Conservation (phyloP, 2,113 vertebrate species). For the Ondatra zibethicus region DNA sequence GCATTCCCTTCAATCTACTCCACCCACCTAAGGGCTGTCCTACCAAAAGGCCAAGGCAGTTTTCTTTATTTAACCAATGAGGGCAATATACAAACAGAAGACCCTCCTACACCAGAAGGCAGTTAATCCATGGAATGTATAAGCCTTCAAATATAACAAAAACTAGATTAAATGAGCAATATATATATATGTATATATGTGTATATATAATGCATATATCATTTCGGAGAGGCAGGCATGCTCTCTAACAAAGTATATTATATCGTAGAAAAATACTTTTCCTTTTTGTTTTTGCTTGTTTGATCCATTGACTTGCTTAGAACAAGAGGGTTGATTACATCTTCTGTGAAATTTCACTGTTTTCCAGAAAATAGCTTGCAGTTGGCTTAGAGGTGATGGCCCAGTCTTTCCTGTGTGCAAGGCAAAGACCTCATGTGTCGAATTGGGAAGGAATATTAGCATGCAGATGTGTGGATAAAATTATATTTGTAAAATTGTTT, state of each 20-base stretch:
- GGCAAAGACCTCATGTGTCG: neutral
- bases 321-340: neutral
- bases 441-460: neutral
- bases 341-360: neutral
- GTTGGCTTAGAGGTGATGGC: neutral
- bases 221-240: neutral
- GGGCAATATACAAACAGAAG: too few species aligned
- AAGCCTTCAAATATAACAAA: neutral
- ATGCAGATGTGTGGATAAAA: neutral
- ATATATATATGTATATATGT: neutral
- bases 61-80: too few species aligned
- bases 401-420: neutral
- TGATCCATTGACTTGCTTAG: neutral
- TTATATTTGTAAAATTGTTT: neutral
- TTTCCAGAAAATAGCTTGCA: neutral
- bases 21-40: too few species aligned
- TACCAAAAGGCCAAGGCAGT: too few species aligned
- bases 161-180: neutral
- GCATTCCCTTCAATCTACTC: too few species aligned
- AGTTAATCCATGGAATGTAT: neutral
- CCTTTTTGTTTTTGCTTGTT: neutral
- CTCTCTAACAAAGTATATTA: neutral
- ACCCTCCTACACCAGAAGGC: too few species aligned
- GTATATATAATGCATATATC: neutral
- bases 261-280: neutral